Evolutionary conservation across 2,113 vertebrate species (phyloP), one percentile per base, ranked within the genome.

Genomic region (Pelodiscus sinensis): DNA sequence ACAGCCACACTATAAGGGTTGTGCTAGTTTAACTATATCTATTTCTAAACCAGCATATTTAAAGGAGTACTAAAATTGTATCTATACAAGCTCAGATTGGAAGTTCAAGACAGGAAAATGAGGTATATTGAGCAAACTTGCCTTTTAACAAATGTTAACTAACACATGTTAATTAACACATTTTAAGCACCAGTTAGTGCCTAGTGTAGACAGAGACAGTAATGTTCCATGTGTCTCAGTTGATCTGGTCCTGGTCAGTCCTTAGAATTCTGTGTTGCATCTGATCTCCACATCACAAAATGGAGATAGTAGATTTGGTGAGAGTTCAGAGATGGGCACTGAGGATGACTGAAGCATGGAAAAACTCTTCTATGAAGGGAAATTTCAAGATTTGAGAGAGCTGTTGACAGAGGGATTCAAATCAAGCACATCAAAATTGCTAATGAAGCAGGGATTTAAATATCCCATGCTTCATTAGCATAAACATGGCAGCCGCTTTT

Each of bases 71-170:
- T 75, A 83, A 65, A 78, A 79, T 50, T 55, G 4, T 80, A 87
- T 85, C 38, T 38, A 77, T 88, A 83, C 14, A 16, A 71, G 51
- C 58, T 79, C 82, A 44, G 57, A 52, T 25, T 44, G 50, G 60
- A 38, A 82, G 1, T 93, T 75, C 79, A 90, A 84, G 77, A 83
- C 57, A 91, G 62, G 71, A 89, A 83, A 31, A 79, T 86, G 27
- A 94, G 93, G 84, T 91, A 52, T 14, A 31, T 92, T 38, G 78
- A 31, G 31, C 71, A 88, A 77, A 79, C 35, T 86, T 71, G 75
- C 88, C 94, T 79, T 91, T 85, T 79, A 93, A 52, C 84, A 88
- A 3, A 65, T 90, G 88, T 93, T 21, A 1, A 15, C 58, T 80
- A 94, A 54, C 84, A 89, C 4, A 68, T 90, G 89, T 94, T 22